phyloP scores from a whole-genome alignment of 2,797 vertebrate genomes.

The Hybognathus amarus region DNA sequence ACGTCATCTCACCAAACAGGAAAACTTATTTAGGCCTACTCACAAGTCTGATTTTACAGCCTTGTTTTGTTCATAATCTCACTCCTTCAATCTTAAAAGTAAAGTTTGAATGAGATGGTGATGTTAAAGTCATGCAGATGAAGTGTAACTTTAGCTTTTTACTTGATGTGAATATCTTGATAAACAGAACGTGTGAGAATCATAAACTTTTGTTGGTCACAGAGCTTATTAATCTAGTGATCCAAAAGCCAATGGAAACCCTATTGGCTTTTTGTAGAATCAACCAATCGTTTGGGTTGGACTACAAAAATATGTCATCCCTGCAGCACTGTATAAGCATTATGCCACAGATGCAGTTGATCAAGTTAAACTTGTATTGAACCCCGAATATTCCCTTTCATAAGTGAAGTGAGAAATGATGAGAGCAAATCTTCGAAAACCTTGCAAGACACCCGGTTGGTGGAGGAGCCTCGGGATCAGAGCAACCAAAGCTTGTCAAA shows the following conservation, averaged over 20 bases:
- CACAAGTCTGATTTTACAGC: not conserved
- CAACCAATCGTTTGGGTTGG: not conserved
- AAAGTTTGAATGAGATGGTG: not conserved
- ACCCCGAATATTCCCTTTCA: not conserved
- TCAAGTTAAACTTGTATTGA: not conserved
- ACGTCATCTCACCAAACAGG: not conserved
- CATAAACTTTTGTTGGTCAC: not conserved
- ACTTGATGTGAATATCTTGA: not conserved
- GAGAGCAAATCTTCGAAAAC: not conserved
- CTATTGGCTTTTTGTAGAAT: not conserved
- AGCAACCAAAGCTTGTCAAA: conserved; percentile 68
- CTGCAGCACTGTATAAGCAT: not conserved
- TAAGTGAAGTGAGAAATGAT: not conserved
- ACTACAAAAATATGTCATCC: not conserved
- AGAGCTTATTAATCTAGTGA: not conserved
- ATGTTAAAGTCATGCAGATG: not conserved
- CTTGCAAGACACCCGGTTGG: not conserved
- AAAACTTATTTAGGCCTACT: not conserved
- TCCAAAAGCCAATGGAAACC: not conserved
- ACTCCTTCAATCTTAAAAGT: not conserved
- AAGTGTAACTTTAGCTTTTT: not conserved
- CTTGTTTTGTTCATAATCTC: not conserved
- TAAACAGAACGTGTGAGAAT: not conserved
- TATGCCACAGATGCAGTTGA: conserved; percentile 11
- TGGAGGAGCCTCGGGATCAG: conserved; percentile 62